phyloP scores from a whole-genome alignment of 2,797 vertebrate species.

The Typhlichthys eigenmanni region DNA sequence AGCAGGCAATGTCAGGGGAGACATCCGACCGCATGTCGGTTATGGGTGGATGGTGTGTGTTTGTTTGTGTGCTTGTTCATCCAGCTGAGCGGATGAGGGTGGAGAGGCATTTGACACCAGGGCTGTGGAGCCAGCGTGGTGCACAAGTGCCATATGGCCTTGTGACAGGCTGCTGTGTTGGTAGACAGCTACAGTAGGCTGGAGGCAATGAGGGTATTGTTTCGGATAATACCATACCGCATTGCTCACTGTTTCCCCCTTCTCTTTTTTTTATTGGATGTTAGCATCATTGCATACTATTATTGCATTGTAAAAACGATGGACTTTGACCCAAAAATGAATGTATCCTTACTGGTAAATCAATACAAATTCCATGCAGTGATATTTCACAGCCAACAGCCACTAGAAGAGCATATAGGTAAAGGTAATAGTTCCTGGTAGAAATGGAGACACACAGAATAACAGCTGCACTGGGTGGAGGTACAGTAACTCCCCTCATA shows the following conservation, averaged over 20 bases:
- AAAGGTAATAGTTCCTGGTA: conserved; percentile 5
- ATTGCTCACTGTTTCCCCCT: neutral
- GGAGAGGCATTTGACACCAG: conserved; percentile 33
- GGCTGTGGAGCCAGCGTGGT: conserved; percentile 18
- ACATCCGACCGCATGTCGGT: conserved; percentile 4
- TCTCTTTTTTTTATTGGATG: neutral
- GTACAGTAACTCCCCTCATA: neutral
- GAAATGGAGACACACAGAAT: conserved; percentile 13
- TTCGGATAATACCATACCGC: neutral
- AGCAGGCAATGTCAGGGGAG: conserved; percentile 38
- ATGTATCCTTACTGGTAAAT: conserved; percentile 1
- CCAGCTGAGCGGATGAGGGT: conserved; percentile 38
- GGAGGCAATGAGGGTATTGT: neutral
- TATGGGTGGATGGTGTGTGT: conserved; percentile 14
- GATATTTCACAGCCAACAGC: conserved; percentile 3
- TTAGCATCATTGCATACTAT: conserved; percentile 2
- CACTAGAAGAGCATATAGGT: neutral
- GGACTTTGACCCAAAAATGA: neutral
- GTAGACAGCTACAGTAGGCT: neutral
- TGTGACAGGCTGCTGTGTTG: neutral
- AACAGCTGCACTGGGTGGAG: conserved; percentile 18
- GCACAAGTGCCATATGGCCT: conserved; percentile 33
- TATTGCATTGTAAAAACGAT: neutral
- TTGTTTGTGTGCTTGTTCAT: conserved; percentile 32
- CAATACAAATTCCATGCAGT: conserved; percentile 7